Base-by-base conservation (phyloP, 1,140 invertebrate genomes). In the Leptopilina clavipes region DNA sequence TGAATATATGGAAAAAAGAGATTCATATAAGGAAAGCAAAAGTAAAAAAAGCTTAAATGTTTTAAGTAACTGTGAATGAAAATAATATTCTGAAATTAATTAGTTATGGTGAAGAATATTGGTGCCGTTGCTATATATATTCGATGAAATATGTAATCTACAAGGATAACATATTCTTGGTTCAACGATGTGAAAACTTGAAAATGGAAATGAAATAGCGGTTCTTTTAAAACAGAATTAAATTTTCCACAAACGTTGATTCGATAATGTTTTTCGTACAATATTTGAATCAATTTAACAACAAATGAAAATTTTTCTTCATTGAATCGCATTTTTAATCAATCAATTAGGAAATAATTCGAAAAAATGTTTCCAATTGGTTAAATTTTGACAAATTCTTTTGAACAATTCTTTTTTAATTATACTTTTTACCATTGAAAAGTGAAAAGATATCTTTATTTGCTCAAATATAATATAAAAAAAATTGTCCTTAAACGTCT, bases 81-180 rank as follows among this genome's bases (percentile, higher is more conserved):
- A 74, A 48, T 56, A 52, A 22, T 6, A 37, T 56, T 44, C 22
- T 22, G 12, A 19, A 59, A 10, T 65, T 43, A 76, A 76, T 76
- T 72, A 76, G 75, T 76, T 76, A 71, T 76, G 75, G 43, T 76
- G 44, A 22, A 70, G 31, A 40, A 76, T 54, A 76, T 71, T 70
- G 7, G 52, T 76, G 74, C 70, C 52, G 44, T 56, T 40, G 0
- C n/a, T n/a, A n/a, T n/a, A 9, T 40, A 40, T 11, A 52, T 54
- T 73, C 31, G 52, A 73, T 73, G 19, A 54, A 25, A 8, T 54
- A 37, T 52, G 19, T 54, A 18, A 72, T 59, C 56, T 19, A 59
- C 18, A 31, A 25, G 56, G 59, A 65, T 65, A 65, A 65, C 59
- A 65, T 37, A 65, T 65, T 31, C 59, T 31, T 31, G n/a, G 59